Conservation (phyloP, 2,113 vertebrate genomes). For the Heterotilapia buettikoferi region DNA sequence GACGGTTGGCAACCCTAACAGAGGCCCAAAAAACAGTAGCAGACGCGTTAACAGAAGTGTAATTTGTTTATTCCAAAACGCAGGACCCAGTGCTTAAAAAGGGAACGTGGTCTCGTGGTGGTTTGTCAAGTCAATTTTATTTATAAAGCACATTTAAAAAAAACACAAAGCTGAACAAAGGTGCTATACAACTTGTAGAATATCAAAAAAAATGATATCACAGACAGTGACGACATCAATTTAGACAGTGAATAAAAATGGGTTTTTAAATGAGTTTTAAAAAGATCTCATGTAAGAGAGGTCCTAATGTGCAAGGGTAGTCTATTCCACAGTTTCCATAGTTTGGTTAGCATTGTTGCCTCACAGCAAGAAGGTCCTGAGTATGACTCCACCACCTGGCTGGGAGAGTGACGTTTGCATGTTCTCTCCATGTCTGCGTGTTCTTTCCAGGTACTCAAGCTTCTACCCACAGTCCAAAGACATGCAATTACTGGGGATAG, state of each 20-base stretch:
- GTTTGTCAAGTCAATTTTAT: neutral
- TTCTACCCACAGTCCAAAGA: neutral
- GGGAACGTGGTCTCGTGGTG: neutral
- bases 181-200: neutral
- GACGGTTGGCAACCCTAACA: too few species aligned
- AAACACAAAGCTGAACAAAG: neutral
- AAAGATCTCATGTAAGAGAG: neutral
- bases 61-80: neutral
- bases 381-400: neutral
- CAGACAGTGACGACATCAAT: neutral
- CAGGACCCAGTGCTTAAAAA: neutral
- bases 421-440: neutral
- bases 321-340: neutral
- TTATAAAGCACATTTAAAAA: neutral
- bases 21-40: neutral
- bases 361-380: neutral
- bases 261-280: neutral
- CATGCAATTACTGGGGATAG: neutral
- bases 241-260: neutral
- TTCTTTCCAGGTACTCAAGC: neutral
- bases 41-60: accelerated
- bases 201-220: neutral
- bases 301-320: neutral
- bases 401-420: neutral
- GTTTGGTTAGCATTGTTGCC: neutral